Base-by-base conservation (phyloP, 2,888 invertebrate species). In the Lordiphosa fenestrarum region DNA sequence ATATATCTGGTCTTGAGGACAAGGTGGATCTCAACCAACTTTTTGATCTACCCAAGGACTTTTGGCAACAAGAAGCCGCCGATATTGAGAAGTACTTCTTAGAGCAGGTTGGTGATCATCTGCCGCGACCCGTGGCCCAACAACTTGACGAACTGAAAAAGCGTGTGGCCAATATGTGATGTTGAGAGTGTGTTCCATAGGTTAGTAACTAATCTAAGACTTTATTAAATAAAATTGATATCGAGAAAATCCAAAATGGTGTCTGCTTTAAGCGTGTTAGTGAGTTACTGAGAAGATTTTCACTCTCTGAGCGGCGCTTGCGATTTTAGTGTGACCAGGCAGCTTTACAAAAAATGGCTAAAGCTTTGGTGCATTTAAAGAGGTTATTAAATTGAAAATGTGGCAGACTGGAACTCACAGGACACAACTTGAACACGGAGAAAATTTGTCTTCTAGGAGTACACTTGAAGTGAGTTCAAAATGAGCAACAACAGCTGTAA, bases 11-110 rank as follows among this genome's bases (percentile, higher is more conserved):
- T 4, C 90, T 98, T 2, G 90, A 90, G 6, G 91, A 92, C 3
- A 80, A 91, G 0, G 91, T 97, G 6, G 92, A 98, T 86, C 91
- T 95, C 89, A 91, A 95, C 5, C 92, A 94, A 76, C 91, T 99
- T 6, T 97, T 98, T 90, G 91, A 93, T 60, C 90, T 98, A 55
- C 96, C 97, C 1, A 95, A 94, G 86, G 94, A 94, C 41, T 99
- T 99, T 90, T 99, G 98, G 98, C 88, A 92, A 51, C 92, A 95
- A 80, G 99, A 99, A 90, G 93, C 92, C 4, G 90, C 91, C 38
- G 95, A 94, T 21, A 94, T 98, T 55, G 93, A 93, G 75, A 94
- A 94, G 85, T 99, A 98, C 91, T 96, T 99, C 89, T 93, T 94
- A 52, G 94, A 95, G 74, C 98, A 99, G 91, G 94, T 99, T 5